Evolutionary conservation across 2,888 invertebrate genomes (phyloP).

Genomic region (Norana najaformis): DNA sequence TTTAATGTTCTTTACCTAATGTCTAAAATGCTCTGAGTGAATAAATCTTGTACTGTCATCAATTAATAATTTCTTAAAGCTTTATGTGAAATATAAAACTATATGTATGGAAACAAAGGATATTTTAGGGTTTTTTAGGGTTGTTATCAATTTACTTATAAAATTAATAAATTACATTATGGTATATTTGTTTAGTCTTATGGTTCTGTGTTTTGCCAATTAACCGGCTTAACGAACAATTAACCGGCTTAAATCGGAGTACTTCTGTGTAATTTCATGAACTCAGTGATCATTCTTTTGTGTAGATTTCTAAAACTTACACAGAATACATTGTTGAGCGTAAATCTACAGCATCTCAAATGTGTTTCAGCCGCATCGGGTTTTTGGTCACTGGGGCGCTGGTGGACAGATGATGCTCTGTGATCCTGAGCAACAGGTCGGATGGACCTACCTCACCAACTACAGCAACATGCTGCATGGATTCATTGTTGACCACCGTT

Average conservation of each 20-base stretch:
- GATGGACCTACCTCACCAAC: constrained; percentile 60
- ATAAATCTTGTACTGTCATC: not conserved
- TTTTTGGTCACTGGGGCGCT: constrained; percentile 51
- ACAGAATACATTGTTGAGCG: not conserved
- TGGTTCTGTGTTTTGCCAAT: not conserved
- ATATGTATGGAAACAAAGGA: not conserved
- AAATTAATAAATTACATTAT: no score
- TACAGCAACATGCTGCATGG: constrained; percentile 35
- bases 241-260: not conserved
- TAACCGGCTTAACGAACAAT: not conserved
- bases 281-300: not conserved
- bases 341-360: not conserved
- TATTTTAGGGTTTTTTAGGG: no score
- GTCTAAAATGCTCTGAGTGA: not conserved
- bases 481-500: constrained; percentile 36
- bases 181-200: not conserved
- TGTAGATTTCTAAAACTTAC: not conserved
- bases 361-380: constrained; percentile 26
- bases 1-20: not conserved
- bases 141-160: no score
- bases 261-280: not conserved
- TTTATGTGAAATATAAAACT: not conserved
- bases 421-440: constrained; percentile 58
- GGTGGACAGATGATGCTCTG: constrained; percentile 62
- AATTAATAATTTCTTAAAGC: not conserved